Evolutionary conservation across 2,797 vertebrate genomes (phyloP).

Genomic region (Aldrovandia affinis): DNA sequence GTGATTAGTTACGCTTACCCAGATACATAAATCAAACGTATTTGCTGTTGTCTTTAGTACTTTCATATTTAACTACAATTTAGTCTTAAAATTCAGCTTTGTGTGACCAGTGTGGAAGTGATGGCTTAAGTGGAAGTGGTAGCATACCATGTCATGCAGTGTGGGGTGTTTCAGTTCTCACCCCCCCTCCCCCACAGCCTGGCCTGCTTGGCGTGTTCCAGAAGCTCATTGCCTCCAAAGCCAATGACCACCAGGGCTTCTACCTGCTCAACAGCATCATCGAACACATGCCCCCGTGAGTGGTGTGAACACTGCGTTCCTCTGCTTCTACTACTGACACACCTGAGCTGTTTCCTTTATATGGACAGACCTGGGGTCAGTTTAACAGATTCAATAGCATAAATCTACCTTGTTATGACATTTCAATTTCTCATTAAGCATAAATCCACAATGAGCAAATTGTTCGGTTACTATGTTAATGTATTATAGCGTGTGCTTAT

Average conservation of each 20-base stretch:
- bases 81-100: not conserved
- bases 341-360: rapidly evolving
- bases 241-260: slow-evolving; percentile 98
- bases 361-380: not conserved
- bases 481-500: not conserved
- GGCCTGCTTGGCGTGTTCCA: slow-evolving; percentile 97
- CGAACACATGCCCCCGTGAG: slow-evolving; percentile 95
- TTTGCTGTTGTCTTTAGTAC: no score
- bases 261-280: slow-evolving; percentile 97
- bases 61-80: no score
- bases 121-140: not conserved
- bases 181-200: slow-evolving; percentile 73
- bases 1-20: no score
- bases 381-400: not conserved
- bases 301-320: slow-evolving; percentile 38
- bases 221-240: slow-evolving; percentile 96
- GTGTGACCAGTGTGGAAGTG: not conserved
- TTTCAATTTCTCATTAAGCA: not conserved
- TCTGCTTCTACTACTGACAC: not conserved
- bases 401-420: not conserved
- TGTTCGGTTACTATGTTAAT: not conserved
- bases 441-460: not conserved
- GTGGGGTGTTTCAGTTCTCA: not conserved
- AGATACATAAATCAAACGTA: not conserved
- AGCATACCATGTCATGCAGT: not conserved